Evolutionary conservation across 2,797 vertebrate genomes (phyloP).

Genomic region (Scyliorhinus canicula): DNA sequence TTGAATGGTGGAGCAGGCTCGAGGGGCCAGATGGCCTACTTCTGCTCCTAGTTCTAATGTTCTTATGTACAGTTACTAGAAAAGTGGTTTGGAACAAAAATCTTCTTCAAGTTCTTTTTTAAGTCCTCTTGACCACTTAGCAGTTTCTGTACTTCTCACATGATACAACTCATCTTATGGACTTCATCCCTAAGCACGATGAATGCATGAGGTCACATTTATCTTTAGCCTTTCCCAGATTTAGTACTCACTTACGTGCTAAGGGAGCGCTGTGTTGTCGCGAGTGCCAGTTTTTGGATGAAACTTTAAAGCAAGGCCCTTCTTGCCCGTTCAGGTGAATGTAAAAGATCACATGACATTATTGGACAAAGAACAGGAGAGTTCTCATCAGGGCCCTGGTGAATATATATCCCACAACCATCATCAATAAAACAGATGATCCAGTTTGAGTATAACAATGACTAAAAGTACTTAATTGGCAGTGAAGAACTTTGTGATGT

Average conservation of each 20-base stretch:
- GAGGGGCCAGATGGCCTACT: no score
- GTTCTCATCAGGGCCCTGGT: background rate
- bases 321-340: background rate
- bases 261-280: background rate
- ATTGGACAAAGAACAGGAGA: background rate
- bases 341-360: background rate
- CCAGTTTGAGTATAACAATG: background rate
- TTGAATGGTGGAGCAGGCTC: no score
- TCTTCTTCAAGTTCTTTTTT: background rate
- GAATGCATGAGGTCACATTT: background rate
- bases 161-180: background rate
- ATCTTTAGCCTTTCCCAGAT: background rate
- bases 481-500: background rate
- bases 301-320: background rate
- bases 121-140: background rate
- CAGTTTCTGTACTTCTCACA: background rate
- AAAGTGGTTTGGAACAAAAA: background rate
- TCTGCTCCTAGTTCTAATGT: no score
- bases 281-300: background rate
- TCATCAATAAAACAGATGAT: background rate
- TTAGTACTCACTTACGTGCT: background rate
- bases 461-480: background rate
- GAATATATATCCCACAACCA: background rate
- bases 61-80: no score
- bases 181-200: background rate